Percentiles rank a stretch among this genome's conserved stretches.
Evolutionary conservation across 2,797 vertebrate species (phyloP).

Genomic region (Choloepus didactylus): DNA sequence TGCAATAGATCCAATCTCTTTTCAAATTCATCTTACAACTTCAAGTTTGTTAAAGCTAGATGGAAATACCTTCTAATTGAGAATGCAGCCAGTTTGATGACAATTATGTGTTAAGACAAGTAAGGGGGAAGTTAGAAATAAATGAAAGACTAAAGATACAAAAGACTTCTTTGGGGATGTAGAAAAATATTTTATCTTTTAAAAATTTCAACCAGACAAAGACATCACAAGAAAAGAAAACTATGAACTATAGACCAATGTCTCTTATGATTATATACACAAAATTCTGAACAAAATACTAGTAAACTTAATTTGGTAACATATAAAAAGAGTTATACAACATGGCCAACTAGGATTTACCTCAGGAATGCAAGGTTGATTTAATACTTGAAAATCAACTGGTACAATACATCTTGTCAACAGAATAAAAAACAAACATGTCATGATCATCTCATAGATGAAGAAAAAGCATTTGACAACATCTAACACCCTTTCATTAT

Average conservation of each 20-base stretch:
- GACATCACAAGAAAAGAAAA: not conserved
- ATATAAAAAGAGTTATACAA: constrained; percentile 12
- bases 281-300: constrained; percentile 37
- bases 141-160: not conserved
- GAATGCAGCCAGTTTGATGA: not conserved
- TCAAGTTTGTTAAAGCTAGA: not conserved
- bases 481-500: not conserved
- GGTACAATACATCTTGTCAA: not conserved
- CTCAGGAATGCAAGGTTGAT: not conserved
- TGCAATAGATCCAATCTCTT: not conserved
- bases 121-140: constrained; percentile 6
- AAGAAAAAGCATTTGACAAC: constrained; percentile 14
- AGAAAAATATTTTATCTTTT: constrained; percentile 10
- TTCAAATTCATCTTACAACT: not conserved
- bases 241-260: not conserved
- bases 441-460: not conserved
- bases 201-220: constrained; percentile 22
- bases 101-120: constrained; percentile 12
- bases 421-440: constrained; percentile 21
- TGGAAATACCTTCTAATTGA: constrained; percentile 16
- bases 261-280: not conserved
- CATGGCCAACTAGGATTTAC: not conserved
- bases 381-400: not conserved
- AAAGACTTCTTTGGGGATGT: not conserved
- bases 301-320: not conserved